Evolutionary conservation across 2,888 invertebrate genomes (phyloP), one percentile per base, ranked within the genome.

Genomic region (Acronicta aceris): DNA sequence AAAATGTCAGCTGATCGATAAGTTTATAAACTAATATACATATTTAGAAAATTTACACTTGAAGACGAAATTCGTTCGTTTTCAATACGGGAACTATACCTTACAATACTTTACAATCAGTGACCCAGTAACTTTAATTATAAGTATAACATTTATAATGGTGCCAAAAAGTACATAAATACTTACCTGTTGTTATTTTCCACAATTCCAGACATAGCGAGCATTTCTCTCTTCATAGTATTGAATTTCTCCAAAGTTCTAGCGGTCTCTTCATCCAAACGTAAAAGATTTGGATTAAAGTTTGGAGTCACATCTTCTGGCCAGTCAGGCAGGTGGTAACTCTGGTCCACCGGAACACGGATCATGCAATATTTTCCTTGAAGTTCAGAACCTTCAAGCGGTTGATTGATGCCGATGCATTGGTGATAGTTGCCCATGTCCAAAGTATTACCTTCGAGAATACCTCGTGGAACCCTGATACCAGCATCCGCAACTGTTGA

Each of bases 281-380:
- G 53, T 42, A 81, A 59, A 27, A 52, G 33, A 21, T 59, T 69
- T 9, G 73, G 72, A 53, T 76, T 63, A 15, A 75, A 67, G 52
- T 47, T 61, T 5, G 49, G 42, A 16, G 6, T 2, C 2, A 36
- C 49, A 30, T 16, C 16, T 42, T 38, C 0, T 48, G 54, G 45
- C 36, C 60, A 63, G 17, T 54, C 43, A 7, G 77, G 78, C 12
- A 76, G 42, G 1, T 62, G 8, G 3, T 71, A 67, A 16, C 55
- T 75, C 66, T 84, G 86, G 10, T 67, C 53, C 33, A 82, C 5
- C 0, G 85, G 84, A 3, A 86, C 71, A 1, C 38, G 43, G 17
- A 87, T 85, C 36, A 86, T 73, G 41, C 91, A 90, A 53, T 84
- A 88, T 63, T 89, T 89, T 7, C 88, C 88, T 68, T 82, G 74